Conservation (phyloP, 30 jellyfish, hydroid and myxozoan genomes). For the Turritopsis rubra region DNA sequence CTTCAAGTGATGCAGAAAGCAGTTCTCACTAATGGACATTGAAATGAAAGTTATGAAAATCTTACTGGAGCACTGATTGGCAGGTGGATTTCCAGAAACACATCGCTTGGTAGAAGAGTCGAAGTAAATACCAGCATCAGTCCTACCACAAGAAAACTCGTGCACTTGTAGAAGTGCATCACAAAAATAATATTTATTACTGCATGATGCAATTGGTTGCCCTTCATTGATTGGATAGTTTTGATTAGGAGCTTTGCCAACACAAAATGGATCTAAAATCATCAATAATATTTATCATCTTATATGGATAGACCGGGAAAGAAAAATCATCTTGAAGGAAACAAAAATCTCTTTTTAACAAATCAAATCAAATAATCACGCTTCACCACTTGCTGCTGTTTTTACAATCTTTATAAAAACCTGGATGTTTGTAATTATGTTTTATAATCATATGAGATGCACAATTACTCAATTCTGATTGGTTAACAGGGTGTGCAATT, state of each 20-base stretch:
- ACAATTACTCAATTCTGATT: too few relatives aligned
- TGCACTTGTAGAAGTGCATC: constrained; percentile 11
- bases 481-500: too few relatives aligned
- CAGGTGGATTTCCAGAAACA: constrained; percentile 6
- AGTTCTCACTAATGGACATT: neutral
- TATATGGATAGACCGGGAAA: neutral
- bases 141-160: neutral
- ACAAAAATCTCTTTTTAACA: too few relatives aligned
- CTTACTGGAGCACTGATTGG: constrained; percentile 2
- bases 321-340: too few relatives aligned
- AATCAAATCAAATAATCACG: too few relatives aligned
- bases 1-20: neutral
- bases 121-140: constrained; percentile 11
- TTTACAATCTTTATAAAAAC: too few relatives aligned
- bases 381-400: too few relatives aligned
- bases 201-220: constrained; percentile 11
- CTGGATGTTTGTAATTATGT: too few relatives aligned
- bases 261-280: constrained; percentile 18
- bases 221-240: constrained; percentile 13
- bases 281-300: too few relatives aligned
- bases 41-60: too few relatives aligned
- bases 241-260: constrained; percentile 17
- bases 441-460: too few relatives aligned
- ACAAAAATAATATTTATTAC: constrained; percentile 11
- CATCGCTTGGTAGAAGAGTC: neutral